Base-by-base conservation (phyloP, 1,140 invertebrate genomes). In the Euwallacea similis region DNA sequence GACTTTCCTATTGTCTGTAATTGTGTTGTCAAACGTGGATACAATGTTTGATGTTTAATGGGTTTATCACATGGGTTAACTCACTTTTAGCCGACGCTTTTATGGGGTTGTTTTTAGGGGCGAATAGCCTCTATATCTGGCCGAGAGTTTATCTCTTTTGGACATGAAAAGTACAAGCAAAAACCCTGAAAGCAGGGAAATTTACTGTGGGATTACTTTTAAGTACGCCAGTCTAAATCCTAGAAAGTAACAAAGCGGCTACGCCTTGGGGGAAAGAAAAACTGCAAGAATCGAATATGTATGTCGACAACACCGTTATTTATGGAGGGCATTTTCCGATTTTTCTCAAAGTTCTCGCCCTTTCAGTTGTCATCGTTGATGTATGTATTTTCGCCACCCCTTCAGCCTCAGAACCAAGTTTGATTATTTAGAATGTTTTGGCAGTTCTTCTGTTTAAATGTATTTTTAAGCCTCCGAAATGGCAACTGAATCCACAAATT, bases 401-500 rank as follows among this genome's bases (percentile, higher is more conserved):
- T 43, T 61, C 42, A 7, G 33, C 9, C 59, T 33, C 21, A 33
- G 21, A 33, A 33, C 21, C 21, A 33, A 33, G 21, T 33, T 33
- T 33, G 21, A 33, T 33, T 33, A 33, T 33, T 33, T 33, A 33
- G 21, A 4, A 33, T 33, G 21, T 33, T 33, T 33, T 33, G 21
- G 21, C 1, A 33, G 4, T 33, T 33, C 21, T 33, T 33, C 21
- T 33, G 21, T 33, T 33, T 33, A 33, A 33, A 33, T 33, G 46
- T 50, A 10, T 50, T 50, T 50, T 0, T 50, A 33, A 33, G 21
- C 13, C 46, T 50, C 33, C 42, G 65, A 69, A 69, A 58, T 43
- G 53, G 56, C 16, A 43, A 13, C 53, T 9, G 61, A 69, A 46
- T 43, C 68, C 68, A 63, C 68, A 69, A 63, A 69, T 69, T 69